phyloP scores from a whole-genome alignment of 2,113 vertebrate species.

The Spheniscus mendiculus region DNA sequence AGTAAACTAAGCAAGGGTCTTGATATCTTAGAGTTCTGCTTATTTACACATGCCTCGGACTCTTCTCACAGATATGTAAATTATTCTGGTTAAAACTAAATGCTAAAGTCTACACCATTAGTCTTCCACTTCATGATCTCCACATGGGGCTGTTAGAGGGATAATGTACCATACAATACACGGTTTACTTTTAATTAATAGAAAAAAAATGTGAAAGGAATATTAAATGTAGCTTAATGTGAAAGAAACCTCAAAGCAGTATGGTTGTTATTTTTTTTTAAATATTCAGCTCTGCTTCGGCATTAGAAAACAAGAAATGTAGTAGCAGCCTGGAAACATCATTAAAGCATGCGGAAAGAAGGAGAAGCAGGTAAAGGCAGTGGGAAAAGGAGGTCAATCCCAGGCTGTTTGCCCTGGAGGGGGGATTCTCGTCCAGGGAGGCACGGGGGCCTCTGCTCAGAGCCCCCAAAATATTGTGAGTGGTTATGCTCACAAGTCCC shows the following conservation, averaged over 20 bases:
- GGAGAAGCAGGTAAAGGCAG: neutral
- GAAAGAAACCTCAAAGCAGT: slow-evolving; percentile 83
- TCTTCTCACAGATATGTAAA: slow-evolving; percentile 95
- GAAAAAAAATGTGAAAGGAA: slow-evolving; percentile 94
- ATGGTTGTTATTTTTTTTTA: slow-evolving; percentile 65
- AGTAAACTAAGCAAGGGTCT: slow-evolving; percentile 78
- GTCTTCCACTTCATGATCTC: slow-evolving; percentile 99
- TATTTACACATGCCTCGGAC: slow-evolving; percentile 94
- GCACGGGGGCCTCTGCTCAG: neutral
- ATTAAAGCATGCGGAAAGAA: neutral
- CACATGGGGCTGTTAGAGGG: slow-evolving; percentile 99
- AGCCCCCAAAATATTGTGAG: neutral
- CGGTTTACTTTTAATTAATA: slow-evolving; percentile 99
- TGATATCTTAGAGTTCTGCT: slow-evolving; percentile 86
- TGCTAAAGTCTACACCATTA: slow-evolving; percentile 99
- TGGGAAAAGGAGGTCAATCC: neutral
- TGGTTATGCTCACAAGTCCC: neutral
- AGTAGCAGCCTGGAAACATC: neutral
- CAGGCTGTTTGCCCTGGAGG: neutral
- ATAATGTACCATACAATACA: slow-evolving; percentile 99
- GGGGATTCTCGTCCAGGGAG: neutral
- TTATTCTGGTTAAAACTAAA: slow-evolving; percentile 93
- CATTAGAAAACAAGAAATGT: slow-evolving; percentile 64
- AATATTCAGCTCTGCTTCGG: slow-evolving; percentile 74
- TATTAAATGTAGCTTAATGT: slow-evolving; percentile 98